Conservation (phyloP, 2,113 vertebrate genomes). For the Gavia stellata region DNA sequence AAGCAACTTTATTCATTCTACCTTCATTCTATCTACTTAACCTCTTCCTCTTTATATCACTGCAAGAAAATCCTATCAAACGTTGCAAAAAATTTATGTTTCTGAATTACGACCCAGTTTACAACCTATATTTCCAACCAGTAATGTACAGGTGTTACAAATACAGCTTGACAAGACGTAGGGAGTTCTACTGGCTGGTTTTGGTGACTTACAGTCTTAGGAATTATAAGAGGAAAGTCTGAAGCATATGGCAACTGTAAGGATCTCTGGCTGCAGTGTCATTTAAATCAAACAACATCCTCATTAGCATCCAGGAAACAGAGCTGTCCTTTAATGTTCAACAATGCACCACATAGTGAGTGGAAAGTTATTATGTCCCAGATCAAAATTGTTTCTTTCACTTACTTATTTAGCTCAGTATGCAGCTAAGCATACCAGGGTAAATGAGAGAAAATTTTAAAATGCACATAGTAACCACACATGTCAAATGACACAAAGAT, state of each 20-base stretch:
- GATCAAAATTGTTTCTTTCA: background rate
- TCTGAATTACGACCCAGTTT: background rate
- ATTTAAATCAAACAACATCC: constrained; percentile 42
- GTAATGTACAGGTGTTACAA: background rate
- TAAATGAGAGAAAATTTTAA: background rate
- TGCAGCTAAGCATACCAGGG: background rate
- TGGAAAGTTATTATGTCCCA: background rate
- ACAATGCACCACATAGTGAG: background rate
- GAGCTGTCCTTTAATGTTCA: background rate
- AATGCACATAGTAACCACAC: background rate
- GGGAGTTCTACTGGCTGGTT: background rate
- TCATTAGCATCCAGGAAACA: constrained; percentile 34
- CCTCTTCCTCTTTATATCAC: background rate
- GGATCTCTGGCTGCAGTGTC: background rate
- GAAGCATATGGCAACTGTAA: constrained; percentile 14
- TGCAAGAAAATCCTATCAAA: background rate
- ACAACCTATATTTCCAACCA: background rate
- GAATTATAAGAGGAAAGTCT: background rate
- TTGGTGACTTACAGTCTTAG: background rate
- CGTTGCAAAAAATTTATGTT: background rate
- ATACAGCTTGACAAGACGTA: background rate
- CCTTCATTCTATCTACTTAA: background rate
- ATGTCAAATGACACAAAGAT: background rate
- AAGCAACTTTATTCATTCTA: background rate
- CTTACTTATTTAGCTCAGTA: background rate